Evolutionary conservation across 2,888 invertebrate species (phyloP).

Genomic region (Argynnis bischoffii): DNA sequence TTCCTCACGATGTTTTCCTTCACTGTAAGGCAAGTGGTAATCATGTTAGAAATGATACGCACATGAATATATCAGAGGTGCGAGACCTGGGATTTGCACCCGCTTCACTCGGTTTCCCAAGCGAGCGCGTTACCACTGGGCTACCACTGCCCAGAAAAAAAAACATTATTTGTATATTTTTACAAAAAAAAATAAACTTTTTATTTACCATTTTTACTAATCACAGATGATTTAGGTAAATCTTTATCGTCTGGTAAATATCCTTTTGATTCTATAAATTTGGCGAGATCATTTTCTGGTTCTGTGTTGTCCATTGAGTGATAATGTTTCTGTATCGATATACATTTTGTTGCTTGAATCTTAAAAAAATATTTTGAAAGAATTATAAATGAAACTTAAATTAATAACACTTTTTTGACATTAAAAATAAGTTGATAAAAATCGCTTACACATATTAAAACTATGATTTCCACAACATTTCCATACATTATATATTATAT

Average conservation of each 20-base stretch:
- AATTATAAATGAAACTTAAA: background rate
- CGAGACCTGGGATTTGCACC: too few species aligned
- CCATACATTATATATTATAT: conserved; percentile 9
- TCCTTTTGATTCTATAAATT: conserved; percentile 57
- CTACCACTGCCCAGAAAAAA: too few species aligned
- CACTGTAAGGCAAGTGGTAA: too few species aligned
- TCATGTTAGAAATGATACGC: too few species aligned
- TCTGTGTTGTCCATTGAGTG: conserved; percentile 48
- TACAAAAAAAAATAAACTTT: background rate
- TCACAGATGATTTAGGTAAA: conserved; percentile 53
- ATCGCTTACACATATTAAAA: conserved; percentile 24
- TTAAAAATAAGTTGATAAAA: background rate
- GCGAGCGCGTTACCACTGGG: too few species aligned
- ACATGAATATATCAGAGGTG: too few species aligned
- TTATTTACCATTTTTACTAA: conserved; percentile 57
- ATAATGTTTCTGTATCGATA: conserved; percentile 46
- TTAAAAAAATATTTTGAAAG: conserved; percentile 39
- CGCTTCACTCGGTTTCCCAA: too few species aligned
- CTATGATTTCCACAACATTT: conserved; percentile 7
- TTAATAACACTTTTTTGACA: background rate
- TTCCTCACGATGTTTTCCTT: too few species aligned
- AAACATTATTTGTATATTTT: background rate
- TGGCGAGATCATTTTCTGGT: conserved; percentile 55
- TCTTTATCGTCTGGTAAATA: conserved; percentile 62
- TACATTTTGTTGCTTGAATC: conserved; percentile 46